Conservation (phyloP, 2,113 vertebrate genomes). For the Notarius lentiginosus region DNA sequence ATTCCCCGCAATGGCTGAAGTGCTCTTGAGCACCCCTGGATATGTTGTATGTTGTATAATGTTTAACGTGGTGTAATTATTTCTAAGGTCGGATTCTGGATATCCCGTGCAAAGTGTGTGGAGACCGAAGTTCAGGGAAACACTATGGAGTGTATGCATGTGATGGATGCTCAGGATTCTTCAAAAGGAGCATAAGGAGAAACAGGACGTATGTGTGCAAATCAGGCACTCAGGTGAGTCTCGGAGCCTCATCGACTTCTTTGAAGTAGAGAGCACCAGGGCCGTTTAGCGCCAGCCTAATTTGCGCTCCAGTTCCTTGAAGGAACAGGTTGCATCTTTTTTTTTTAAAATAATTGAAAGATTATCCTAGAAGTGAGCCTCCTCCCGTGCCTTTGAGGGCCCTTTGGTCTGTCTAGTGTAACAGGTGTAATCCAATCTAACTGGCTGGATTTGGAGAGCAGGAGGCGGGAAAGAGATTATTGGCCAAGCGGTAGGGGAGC, state of each 20-base stretch:
- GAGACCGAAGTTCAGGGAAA: conserved; percentile 95
- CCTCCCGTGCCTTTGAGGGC: conserved; percentile 53
- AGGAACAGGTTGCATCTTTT: conserved; percentile 43
- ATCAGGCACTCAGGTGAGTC: conserved; percentile 92
- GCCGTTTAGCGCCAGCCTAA: conserved; percentile 4
- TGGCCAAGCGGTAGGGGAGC: conserved; percentile 63
- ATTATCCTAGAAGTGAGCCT: conserved; percentile 54
- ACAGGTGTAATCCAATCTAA: conserved; percentile 80
- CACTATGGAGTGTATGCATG: conserved; percentile 98
- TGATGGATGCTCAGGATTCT: conserved; percentile 97
- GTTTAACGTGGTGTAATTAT: background rate
- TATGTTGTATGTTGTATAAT: no score
- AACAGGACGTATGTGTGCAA: conserved; percentile 98
- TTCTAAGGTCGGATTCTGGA: conserved; percentile 93
- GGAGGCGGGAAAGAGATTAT: conserved; percentile 71
- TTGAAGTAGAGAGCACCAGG: conserved; percentile 14
- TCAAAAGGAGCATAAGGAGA: conserved; percentile 96
- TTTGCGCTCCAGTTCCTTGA: conserved; percentile 31
- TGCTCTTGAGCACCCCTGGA: no score
- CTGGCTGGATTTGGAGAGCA: conserved; percentile 68
- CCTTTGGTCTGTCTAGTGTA: conserved; percentile 60
- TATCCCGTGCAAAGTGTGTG: conserved; percentile 98
- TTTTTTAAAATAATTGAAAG: conserved; percentile 51
- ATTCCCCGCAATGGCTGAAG: no score
- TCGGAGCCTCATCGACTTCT: conserved; percentile 4